Conservation (phyloP, 2,113 vertebrate genomes). For the Clarias macrocephalus region DNA sequence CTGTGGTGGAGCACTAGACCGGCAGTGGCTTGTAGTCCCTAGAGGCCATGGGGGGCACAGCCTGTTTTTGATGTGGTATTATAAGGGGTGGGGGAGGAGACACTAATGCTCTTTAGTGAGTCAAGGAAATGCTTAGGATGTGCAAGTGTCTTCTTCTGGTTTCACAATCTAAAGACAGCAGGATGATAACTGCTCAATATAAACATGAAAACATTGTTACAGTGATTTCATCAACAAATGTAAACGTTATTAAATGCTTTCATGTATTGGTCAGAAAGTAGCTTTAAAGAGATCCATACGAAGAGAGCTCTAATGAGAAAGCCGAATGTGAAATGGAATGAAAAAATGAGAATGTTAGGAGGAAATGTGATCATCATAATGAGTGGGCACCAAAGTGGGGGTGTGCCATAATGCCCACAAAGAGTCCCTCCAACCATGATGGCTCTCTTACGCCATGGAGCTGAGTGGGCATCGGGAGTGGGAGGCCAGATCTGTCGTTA, state of each 20-base stretch:
- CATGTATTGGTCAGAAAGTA: neutral
- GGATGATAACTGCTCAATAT: neutral
- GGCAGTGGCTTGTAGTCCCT: slow-evolving; percentile 31
- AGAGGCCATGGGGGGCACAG: slow-evolving; percentile 21
- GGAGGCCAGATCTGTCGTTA: slow-evolving; percentile 13
- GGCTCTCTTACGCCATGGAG: neutral
- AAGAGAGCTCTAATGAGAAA: neutral
- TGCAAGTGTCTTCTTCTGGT: neutral
- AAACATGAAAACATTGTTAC: neutral
- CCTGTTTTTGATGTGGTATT: slow-evolving; percentile 37
- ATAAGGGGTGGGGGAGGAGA: neutral
- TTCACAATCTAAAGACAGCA: neutral
- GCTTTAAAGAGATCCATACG: neutral
- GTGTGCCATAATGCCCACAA: slow-evolving; percentile 22
- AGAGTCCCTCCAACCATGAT: slow-evolving; percentile 11
- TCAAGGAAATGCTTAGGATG: slow-evolving; percentile 21
- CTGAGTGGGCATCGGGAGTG: slow-evolving; percentile 12
- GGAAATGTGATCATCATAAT: slow-evolving; percentile 21
- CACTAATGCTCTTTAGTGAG: neutral
- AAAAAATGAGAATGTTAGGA: slow-evolving; percentile 1
- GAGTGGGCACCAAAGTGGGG: neutral
- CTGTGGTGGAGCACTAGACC: slow-evolving; percentile 28
- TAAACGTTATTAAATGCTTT: neutral
- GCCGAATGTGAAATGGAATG: neutral
- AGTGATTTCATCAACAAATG: neutral